Base-by-base conservation (phyloP, 1,140 invertebrate species). In the Tribolium castaneum region DNA sequence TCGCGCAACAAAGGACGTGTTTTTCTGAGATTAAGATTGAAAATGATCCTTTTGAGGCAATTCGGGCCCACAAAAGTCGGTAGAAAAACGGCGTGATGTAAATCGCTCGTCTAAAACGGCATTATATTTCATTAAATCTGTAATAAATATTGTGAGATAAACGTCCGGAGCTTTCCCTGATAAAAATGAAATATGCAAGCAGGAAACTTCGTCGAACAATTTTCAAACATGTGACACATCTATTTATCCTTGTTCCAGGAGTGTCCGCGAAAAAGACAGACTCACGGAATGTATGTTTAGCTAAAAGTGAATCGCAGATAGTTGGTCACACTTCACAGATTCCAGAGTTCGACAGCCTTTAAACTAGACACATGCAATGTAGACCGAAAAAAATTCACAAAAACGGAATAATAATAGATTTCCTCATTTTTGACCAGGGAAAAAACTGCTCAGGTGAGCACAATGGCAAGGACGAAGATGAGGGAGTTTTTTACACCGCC, bases 281-380 rank as follows among this genome's bases (percentile, higher is more conserved):
- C 59, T 66, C 30, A 66, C 59, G 59, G 59, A 66, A 66, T 66
- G 59, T 66, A 66, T 66, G 59, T 66, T 66, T 66, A 66, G 34
- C 59, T 66, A 66, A 66, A 66, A 66, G 59, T 66, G 59, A 66
- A 66, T 66, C 59, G 59, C 30, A 66, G 59, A 66, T 66, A 66
- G 59, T 66, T 66, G 59, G 59, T 66, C 59, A 66, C 59, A 66
- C 59, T 66, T 66, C 59, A 66, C 59, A 66, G 59, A 66, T 66
- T 66, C 59, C 59, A 66, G 59, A 66, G 59, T 66, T 66, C 59
- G 59, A 66, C 59, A 66, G 59, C 59, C 59, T 66, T 66, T 66
- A 66, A 66, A 66, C 59, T 66, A 66, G 59, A 66, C 59, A 66
- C 59, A 66, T 66, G 59, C 59, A 66, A 66, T 66, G 59, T 66